Evolutionary conservation across 2,797 vertebrate genomes (phyloP), one percentile per base, ranked within the genome.

Genomic region (Centroberyx gerrardi): DNA sequence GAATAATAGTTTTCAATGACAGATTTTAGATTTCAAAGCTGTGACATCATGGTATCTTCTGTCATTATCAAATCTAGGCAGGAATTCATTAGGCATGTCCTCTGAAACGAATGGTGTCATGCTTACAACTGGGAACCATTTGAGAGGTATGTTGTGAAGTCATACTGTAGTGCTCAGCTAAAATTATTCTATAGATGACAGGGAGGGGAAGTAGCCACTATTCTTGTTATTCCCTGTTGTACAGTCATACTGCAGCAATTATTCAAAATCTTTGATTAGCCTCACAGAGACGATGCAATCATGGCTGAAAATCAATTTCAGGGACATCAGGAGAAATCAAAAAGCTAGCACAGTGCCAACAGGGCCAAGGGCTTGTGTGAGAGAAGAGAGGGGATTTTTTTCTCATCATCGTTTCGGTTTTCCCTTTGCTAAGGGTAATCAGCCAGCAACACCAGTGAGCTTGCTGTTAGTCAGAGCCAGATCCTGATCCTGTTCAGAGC

Each of bases 291-390:
- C 83, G 78, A 91, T 78, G 90, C 88, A 94, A 95, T 94, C 92
- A 93, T 89, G 88, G 91, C 92, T 92, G 86, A 92, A 95, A 94
- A 95, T 94, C 88, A 88, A 94, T 94, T 95, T 95, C 91, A 94
- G 89, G 92, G 93, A 94, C 91, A 94, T 94, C 90, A 90, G 86
- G 84, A 91, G 90, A 93, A 93, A 94, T 94, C 87, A 90, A 93
- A 93, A 92, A 90, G 78, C 80, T 49, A 84, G 83, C 79, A 52
- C 68, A 5, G 77, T 84, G 94, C 93, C 94, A 95, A 90, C 82
- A 92, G 80, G 90, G 91, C 92, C 89, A 88, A 89, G 87, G 87
- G 93, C 90, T 88, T 92, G 88, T 85, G 87, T 59, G 55, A 82
- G 76, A 86, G 86, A 87, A 88, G 84, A 88, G 82, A 84, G 61